Percentiles rank a stretch among this genome's conserved stretches.
phyloP scores from a whole-genome alignment of 2,888 invertebrate species.

The Drosophila phalerata region DNA sequence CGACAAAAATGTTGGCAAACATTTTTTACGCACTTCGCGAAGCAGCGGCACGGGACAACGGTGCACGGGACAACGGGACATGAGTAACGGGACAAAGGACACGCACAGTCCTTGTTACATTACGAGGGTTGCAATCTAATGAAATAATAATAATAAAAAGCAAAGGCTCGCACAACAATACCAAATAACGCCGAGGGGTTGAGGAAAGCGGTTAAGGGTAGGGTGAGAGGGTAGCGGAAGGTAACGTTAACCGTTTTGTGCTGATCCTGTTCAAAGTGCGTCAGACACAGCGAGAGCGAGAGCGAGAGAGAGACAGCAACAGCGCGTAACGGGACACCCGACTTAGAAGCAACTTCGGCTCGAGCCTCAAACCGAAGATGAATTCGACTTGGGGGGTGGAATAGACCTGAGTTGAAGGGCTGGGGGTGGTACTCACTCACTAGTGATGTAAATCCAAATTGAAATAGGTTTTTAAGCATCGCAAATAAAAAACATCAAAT shows the following conservation, averaged over 20 bases:
- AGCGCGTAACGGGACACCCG: constrained; percentile 56
- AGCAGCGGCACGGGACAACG: constrained; percentile 28
- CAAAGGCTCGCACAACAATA: constrained; percentile 50
- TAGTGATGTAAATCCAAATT: too few relatives aligned
- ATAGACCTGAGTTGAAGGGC: neutral
- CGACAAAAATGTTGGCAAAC: constrained; percentile 48
- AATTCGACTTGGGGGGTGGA: neutral
- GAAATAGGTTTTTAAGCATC: too few relatives aligned
- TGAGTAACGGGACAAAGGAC: constrained; percentile 38
- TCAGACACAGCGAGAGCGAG: constrained; percentile 11
- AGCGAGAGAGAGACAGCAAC: constrained; percentile 4
- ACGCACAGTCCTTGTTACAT: constrained; percentile 39
- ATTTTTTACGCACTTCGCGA: constrained; percentile 52
- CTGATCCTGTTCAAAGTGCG: constrained; percentile 56
- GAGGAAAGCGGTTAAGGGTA: neutral
- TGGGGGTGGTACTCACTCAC: neutral
- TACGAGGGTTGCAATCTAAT: constrained; percentile 74
- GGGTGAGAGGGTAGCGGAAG: neutral
- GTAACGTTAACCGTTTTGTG: constrained; percentile 45
- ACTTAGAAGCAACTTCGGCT: neutral
- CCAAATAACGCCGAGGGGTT: neutral
- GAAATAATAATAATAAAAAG: constrained; percentile 75
- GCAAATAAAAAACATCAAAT: too few relatives aligned
- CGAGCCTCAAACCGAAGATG: neutral
- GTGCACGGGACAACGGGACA: constrained; percentile 6